Evolutionary conservation across 2,888 invertebrate species (phyloP), one percentile per base, ranked within the genome.

Genomic region (Abrostola tripartita): DNA sequence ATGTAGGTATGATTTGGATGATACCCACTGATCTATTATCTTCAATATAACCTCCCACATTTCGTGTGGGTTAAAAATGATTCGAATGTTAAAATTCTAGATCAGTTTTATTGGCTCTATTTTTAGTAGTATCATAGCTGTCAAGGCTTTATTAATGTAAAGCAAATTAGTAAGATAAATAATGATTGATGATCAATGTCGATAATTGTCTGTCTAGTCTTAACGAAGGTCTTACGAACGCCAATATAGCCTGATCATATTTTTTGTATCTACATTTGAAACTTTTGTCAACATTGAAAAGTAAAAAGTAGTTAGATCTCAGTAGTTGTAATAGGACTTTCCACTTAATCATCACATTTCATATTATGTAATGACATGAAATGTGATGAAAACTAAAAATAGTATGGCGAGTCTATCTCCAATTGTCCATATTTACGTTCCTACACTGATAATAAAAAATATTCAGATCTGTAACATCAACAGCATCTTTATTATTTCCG

Each of bases 171-270:
- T 52, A 61, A 68, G 56, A 68, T 68, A 64, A 68, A 68, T 61
- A 62, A 74, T 70, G 72, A 76, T 72, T 71, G 71, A 78, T 72
- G 56, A 71, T 66, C 61, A 78, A 66, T 68, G 68, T 65, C 72
- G 56, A 64, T 67, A 58, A 65, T 52, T 14, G 40, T 56, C 55
- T 71, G 38, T 41, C 38, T 61, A 37, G 55, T 37, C 42, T 44
- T 35, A 35, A 41, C 8, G 41, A 40, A 64, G 24, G 7, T 52
- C 35, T 50, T 36, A 35, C 10, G 35, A 11, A 5, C 35, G 35
- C 9, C 1, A 47, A 44, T 47, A 10, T 47, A n/a, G 24, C 24
- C 24, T 14, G 14, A n/a, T 47, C n/a, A 41, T n/a, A 41, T 10
- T 41, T 6, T 41, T 6, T n/a, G 5, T 41, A n/a, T 5, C 24